Conservation (phyloP, 2,113 vertebrate species). For the Oenanthe oenanthe region DNA sequence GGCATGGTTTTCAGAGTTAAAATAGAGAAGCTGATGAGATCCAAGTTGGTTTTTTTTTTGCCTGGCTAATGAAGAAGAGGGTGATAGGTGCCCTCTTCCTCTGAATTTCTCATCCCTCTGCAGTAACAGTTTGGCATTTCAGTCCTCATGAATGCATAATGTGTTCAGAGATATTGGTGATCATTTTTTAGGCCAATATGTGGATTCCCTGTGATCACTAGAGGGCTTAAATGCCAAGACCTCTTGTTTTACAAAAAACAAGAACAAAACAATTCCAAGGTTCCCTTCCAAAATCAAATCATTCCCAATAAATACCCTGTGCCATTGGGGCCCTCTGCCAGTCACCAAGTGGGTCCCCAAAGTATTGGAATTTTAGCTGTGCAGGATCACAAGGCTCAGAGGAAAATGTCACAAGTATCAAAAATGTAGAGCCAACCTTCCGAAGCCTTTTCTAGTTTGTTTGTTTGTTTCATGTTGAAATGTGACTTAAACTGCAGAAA, state of each 20-base stretch:
- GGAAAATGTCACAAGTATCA: neutral
- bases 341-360: neutral
- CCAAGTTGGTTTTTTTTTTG: neutral
- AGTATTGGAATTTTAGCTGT: neutral
- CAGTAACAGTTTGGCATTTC: neutral
- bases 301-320: neutral
- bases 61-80: neutral
- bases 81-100: neutral
- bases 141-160: neutral
- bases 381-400: neutral
- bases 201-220: neutral
- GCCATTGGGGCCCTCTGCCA: neutral
- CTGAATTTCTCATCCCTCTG: neutral
- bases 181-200: neutral
- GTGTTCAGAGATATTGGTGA: neutral
- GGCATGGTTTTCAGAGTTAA: neutral
- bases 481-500: neutral
- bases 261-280: neutral
- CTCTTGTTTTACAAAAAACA: neutral
- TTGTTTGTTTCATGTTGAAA: neutral
- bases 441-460: neutral
- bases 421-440: neutral
- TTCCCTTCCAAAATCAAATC: neutral
- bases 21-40: neutral
- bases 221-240: neutral